Evolutionary conservation across 1,140 invertebrate species (phyloP), one percentile per base, ranked within the genome.

Genomic region (Heterodera schachtii): DNA sequence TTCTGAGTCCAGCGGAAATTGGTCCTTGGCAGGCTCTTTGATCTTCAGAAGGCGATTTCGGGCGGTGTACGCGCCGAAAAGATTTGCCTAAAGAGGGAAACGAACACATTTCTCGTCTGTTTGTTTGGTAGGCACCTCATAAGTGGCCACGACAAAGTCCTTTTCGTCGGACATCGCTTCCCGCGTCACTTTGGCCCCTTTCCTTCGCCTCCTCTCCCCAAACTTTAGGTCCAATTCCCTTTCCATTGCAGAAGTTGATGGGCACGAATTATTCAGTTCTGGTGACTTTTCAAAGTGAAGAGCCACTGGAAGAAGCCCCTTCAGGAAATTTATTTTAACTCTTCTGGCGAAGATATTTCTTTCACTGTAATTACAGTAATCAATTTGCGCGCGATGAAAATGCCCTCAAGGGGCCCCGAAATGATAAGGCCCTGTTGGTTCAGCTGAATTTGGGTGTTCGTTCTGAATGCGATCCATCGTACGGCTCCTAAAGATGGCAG

Each of bases 361-460:
- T 11, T 19, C 16, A 71, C 3, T 64, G 31, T 31, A 31, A 31
- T 80, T 49, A 84, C 84, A 41, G 77, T 85, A 60, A 85, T 41
- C 75, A 78, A 85, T 41, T 76, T 81, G 64, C 85, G 64, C 16
- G 85, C 84, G 41, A 74, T 57, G 46, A 85, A 81, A 46, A 85
- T 78, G 13, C 71, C 77, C 75, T 49, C 73, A 8, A 81, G 31
- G 43, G 69, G 46, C 3, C 84, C 84, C 70, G 80, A 66, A 16
- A 85, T 80, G 31, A 78, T 44, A 41, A 85, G 49, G 19, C 77
- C 84, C 60, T 83, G 84, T 13, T 66, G 41, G 31, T 78, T 81
- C n/a, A 85, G 86, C n/a, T 85, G 84, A 49, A 85, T 85, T 70
- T 85, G 84, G 13, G 84, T 85, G 64, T 85, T 85, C 69, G 84